phyloP scores from a whole-genome alignment of 2,888 invertebrate genomes.

The Lordiphosa fenestrarum region DNA sequence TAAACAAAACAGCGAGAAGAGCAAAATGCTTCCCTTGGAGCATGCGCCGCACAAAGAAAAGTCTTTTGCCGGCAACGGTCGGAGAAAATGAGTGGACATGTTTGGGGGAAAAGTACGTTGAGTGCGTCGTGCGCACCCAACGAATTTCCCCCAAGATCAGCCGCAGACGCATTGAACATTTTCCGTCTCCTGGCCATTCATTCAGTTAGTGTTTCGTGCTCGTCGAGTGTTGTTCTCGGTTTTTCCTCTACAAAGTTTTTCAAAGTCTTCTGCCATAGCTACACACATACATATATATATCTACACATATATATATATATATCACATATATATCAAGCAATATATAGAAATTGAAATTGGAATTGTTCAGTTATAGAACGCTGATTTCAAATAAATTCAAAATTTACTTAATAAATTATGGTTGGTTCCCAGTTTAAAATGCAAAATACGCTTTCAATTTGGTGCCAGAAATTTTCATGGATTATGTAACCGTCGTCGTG shows the following conservation, averaged over 20 bases:
- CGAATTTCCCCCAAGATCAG: conserved; percentile 28
- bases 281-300: conserved; percentile 27
- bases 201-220: conserved; percentile 81
- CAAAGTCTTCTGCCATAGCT: conserved; percentile 59
- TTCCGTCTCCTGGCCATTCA: conserved; percentile 49
- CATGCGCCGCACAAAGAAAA: conserved; percentile 38
- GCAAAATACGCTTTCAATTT: conserved; percentile 5
- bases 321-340: conserved; percentile 37
- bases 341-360: conserved; percentile 47
- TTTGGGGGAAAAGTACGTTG: conserved; percentile 21
- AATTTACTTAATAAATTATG: conserved; percentile 31
- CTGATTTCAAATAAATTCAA: conserved; percentile 27
- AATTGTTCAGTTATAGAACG: conserved; percentile 41
- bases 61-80: conserved; percentile 29
- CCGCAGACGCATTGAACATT: conserved; percentile 1
- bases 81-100: not conserved
- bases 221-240: conserved; percentile 81
- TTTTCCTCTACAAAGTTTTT: conserved; percentile 76
- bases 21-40: conserved; percentile 17
- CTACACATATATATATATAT: conserved; percentile 42
- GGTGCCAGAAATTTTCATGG: conserved; percentile 27
- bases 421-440: conserved; percentile 34
- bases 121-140: conserved; percentile 24
- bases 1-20: conserved; percentile 46
- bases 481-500: conserved; percentile 36